A percentile compares a stretch with the other conserved stretches of the same genome.
phyloP scores from a whole-genome alignment of 2,888 invertebrate genomes.

The Drosophila mercatorum region DNA sequence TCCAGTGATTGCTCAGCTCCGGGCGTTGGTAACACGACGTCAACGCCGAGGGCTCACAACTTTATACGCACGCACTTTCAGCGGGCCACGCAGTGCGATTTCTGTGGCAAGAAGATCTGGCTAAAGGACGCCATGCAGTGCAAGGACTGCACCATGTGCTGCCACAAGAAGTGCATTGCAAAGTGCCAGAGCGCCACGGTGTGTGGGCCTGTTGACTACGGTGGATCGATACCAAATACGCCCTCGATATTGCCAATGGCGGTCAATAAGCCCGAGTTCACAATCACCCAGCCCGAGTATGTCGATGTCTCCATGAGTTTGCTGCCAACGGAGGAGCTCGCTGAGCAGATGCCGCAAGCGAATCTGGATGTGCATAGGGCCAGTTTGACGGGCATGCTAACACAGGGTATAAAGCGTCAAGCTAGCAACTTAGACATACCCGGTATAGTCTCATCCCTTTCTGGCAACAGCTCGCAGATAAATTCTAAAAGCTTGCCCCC shows the following conservation, averaged over 20 bases:
- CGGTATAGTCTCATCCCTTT: conserved; percentile 85
- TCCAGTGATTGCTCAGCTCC: conserved; percentile 69
- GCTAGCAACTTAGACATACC: conserved; percentile 89
- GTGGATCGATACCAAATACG: conserved; percentile 46
- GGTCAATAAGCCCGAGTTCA: conserved; percentile 85
- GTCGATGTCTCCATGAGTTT: conserved; percentile 40
- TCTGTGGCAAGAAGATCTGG: conserved; percentile 99
- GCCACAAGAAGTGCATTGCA: conserved; percentile 97
- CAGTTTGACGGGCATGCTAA: conserved; percentile 85
- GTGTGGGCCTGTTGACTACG: conserved; percentile 86
- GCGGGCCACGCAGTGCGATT: conserved; percentile 95
- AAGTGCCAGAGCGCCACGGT: conserved; percentile 91
- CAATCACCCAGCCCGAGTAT: conserved; percentile 84
- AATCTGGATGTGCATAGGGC: conserved; percentile 79
- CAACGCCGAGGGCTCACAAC: conserved; percentile 86
- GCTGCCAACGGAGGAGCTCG: conserved; percentile 24
- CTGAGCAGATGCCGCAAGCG: conserved; percentile 32
- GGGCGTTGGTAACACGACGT: background rate
- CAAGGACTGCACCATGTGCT: conserved; percentile 93
- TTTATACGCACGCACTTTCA: conserved; percentile 95
- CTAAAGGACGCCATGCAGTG: conserved; percentile 97
- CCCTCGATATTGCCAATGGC: conserved; percentile 7
- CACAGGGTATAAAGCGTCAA: conserved; percentile 88
- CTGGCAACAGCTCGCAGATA: conserved; percentile 61
- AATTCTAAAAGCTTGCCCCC: conserved; percentile 89